These are phyloP conservation scores for Heliconius aoede DNA, from an alignment of 2,888 invertebrate genomes.

Conservation along the genomic window DNA sequence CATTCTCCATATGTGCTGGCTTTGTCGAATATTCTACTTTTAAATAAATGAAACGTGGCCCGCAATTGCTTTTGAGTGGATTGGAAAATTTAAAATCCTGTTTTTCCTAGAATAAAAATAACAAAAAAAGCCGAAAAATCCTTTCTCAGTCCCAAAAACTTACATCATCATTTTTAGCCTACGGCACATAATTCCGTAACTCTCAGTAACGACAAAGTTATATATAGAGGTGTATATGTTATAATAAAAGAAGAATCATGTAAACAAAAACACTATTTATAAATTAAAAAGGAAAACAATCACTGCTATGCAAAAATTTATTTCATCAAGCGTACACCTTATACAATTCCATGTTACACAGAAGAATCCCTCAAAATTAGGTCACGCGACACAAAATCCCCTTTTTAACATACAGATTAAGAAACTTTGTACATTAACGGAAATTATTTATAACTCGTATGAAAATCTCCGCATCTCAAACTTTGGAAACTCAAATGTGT, in stretches of 20 bases:
- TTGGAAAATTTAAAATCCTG: background rate
- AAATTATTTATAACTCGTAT: constrained; percentile 25
- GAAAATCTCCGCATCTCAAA: constrained; percentile 21
- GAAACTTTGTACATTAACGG: constrained; percentile 28
- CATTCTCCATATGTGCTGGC: background rate
- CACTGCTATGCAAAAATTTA: background rate
- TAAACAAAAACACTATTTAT: background rate
- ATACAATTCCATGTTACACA: background rate
- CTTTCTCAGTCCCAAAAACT: too few species aligned
- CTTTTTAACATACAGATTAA: constrained; percentile 23
- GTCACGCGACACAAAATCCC: constrained; percentile 23
- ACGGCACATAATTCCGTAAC: too few species aligned
- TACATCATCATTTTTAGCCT: too few species aligned
- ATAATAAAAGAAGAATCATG: background rate
- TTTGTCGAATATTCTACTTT: background rate
- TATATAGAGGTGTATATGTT: too few species aligned
- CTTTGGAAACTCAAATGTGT: constrained; percentile 33
- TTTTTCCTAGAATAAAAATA: too few species aligned
- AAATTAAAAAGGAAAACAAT: too few species aligned
- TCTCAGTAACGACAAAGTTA: too few species aligned
- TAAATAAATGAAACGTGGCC: background rate
- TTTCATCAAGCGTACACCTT: background rate
- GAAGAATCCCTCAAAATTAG: constrained; percentile 20
- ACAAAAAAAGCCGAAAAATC: too few species aligned
- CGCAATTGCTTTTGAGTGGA: background rate